phyloP scores from a whole-genome alignment of 2,113 vertebrate genomes.

The Gasterosteus nipponicus region DNA sequence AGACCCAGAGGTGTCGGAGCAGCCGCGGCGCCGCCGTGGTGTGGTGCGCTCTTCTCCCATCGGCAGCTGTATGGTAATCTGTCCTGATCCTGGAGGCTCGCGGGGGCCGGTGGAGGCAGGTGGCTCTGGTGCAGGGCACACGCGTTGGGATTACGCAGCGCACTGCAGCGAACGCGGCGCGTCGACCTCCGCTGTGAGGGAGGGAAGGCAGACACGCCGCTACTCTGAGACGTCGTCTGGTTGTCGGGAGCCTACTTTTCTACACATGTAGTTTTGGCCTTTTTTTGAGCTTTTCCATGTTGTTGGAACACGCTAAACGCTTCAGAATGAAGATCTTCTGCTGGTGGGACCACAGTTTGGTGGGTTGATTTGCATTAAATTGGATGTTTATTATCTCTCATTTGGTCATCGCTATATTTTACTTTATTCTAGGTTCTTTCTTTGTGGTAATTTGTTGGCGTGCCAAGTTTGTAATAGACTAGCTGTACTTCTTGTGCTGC shows the following conservation, averaged over 20 bases:
- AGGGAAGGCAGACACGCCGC: conserved; percentile 19
- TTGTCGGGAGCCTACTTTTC: neutral
- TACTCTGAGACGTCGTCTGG: conserved; percentile 5
- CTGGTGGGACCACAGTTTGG: conserved; percentile 82
- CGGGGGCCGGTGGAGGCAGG: conserved; percentile 49
- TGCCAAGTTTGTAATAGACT: neutral
- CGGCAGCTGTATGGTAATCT: conserved; percentile 88
- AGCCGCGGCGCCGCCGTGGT: conserved; percentile 15
- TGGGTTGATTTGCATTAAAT: conserved; percentile 71
- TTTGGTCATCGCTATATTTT: too few relatives aligned
- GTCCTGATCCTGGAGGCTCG: conserved; percentile 60
- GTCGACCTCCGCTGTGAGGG: conserved; percentile 7
- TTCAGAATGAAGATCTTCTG: conserved; percentile 87
- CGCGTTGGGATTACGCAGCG: conserved; percentile 47
- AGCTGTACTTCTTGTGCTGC: neutral
- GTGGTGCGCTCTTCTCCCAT: neutral
- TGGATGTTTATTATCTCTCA: neutral
- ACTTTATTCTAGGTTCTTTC: too few relatives aligned
- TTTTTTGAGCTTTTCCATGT: conserved; percentile 49
- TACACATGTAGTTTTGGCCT: neutral
- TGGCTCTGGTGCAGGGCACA: conserved; percentile 57
- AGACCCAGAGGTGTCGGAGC: conserved; percentile 17
- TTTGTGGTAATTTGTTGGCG: neutral
- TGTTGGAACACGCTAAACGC: conserved; percentile 62
- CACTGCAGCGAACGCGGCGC: conserved; percentile 18